Conservation (phyloP, 2,888 invertebrate species). For the Euclidia mi region DNA sequence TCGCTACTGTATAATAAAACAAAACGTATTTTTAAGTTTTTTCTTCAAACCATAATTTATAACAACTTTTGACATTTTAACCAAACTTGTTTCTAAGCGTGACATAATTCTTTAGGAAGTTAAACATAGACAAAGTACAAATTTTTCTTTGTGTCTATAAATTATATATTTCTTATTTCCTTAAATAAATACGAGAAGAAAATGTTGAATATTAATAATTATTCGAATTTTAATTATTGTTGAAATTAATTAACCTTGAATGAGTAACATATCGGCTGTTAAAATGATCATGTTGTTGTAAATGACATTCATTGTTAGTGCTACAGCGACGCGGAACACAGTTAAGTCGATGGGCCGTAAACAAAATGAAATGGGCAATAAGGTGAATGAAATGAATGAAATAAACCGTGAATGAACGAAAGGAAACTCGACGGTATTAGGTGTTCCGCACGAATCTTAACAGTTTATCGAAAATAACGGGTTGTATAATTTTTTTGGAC, state of each 20-base stretch:
- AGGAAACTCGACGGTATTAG: slow-evolving; percentile 30
- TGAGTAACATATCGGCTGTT: slow-evolving; percentile 27
- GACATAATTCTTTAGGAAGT: slow-evolving; percentile 56
- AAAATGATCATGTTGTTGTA: slow-evolving; percentile 37
- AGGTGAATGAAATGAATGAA: slow-evolving; percentile 50
- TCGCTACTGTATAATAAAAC: slow-evolving; percentile 18
- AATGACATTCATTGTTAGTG: slow-evolving; percentile 30
- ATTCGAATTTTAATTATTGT: slow-evolving; percentile 5
- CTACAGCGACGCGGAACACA: slow-evolving; percentile 39
- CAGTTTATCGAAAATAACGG: slow-evolving; percentile 31
- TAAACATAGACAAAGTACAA: slow-evolving; percentile 32
- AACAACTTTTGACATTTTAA: slow-evolving; percentile 43
- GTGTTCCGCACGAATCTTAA: slow-evolving; percentile 42
- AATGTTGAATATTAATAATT: not conserved
- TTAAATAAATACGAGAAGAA: slow-evolving; percentile 16
- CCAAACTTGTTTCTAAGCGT: slow-evolving; percentile 38
- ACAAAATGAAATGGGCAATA: slow-evolving; percentile 44
- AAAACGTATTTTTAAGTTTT: not conserved
- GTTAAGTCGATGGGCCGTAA: slow-evolving; percentile 34
- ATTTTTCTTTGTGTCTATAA: slow-evolving; percentile 26
- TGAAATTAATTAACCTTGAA: slow-evolving; percentile 23
- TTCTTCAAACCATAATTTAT: slow-evolving; percentile 19
- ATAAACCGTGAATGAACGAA: slow-evolving; percentile 51
- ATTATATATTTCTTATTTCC: slow-evolving; percentile 21
- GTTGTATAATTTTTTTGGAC: slow-evolving; percentile 24